Evolutionary conservation across 2,797 vertebrate species (phyloP), one percentile per base, ranked within the genome.

Genomic region (Chloroceryle inda): DNA sequence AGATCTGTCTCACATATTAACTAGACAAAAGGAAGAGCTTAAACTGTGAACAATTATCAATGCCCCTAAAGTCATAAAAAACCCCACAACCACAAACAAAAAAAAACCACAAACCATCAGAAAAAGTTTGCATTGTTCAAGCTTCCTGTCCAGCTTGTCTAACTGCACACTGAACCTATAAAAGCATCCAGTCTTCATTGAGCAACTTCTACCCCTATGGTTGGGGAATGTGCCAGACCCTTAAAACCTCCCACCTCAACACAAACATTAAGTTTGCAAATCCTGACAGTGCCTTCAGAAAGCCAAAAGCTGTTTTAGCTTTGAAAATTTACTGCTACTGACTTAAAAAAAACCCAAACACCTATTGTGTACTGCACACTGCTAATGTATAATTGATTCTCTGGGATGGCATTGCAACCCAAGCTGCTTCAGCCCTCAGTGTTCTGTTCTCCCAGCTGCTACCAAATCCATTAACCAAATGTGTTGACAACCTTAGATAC

Each of bases 391-490:
- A 85, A 63, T 33, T 42, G 44, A 75, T 79, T 78, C 31, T 92
- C 59, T 44, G 38, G 66, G 47, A 81, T 24, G 78, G 16, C 37
- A 75, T 13, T 62, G 75, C 47, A 53, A 44, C 53, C 58, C 58
- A 72, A 42, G 64, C 78, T 71, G 52, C 58, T 84, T 58, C 59
- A 86, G 19, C 10, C 45, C 33, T 58, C 66, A 62, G 40, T 87
- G 71, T 55, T 86, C 82, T 88, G 73, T 76, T 93, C 47, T 81
- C 55, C 66, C 84, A 88, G 69, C 80, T 92, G 83, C 49, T 75
- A 77, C 62, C 56, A 82, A 64, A 86, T 59, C 45, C 62, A 0
- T 74, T 88, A 86, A 75, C 52, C 53, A 74, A 80, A 92, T 0
- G 21, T 78, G 76, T 67, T 90, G 74, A 92, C 79, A 93, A 63